Evolutionary conservation across 2,797 vertebrate genomes (phyloP).

Genomic region (Epinephelus malabaricus): DNA sequence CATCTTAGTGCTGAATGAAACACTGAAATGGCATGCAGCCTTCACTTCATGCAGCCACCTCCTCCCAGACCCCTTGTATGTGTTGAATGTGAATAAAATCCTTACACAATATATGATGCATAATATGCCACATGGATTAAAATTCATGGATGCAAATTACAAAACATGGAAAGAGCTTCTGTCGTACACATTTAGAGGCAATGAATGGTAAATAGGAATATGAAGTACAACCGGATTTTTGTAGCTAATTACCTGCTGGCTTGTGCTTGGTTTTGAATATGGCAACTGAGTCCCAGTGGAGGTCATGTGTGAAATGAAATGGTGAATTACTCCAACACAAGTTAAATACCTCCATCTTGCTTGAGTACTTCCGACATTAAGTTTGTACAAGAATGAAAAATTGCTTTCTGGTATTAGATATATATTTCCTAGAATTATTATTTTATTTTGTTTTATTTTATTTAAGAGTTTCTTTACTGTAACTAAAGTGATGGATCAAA

Average conservation of each 20-base stretch:
- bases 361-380: not conserved
- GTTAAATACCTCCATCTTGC: not conserved
- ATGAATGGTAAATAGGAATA: not conserved
- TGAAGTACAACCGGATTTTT: slow-evolving; percentile 9
- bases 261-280: not conserved
- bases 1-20: not conserved
- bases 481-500: not conserved
- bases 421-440: not conserved
- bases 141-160: slow-evolving; percentile 32
- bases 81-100: slow-evolving; percentile 15
- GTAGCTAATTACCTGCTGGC: not conserved
- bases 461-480: not conserved
- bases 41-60: not conserved
- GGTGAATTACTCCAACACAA: slow-evolving; percentile 4
- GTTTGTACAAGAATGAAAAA: not conserved
- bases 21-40: slow-evolving; percentile 19
- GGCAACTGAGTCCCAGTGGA: not conserved
- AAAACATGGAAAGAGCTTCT: slow-evolving; percentile 18
- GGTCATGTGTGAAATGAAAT: slow-evolving; percentile 31
- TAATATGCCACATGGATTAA: slow-evolving; percentile 26
- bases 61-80: not conserved
- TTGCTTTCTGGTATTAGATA: not conserved
- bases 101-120: not conserved
- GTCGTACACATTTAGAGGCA: not conserved
- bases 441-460: not conserved